Evolutionary conservation across 2,113 vertebrate genomes (phyloP), one percentile per base, ranked within the genome.

Genomic region (Pelmatolapia mariae): DNA sequence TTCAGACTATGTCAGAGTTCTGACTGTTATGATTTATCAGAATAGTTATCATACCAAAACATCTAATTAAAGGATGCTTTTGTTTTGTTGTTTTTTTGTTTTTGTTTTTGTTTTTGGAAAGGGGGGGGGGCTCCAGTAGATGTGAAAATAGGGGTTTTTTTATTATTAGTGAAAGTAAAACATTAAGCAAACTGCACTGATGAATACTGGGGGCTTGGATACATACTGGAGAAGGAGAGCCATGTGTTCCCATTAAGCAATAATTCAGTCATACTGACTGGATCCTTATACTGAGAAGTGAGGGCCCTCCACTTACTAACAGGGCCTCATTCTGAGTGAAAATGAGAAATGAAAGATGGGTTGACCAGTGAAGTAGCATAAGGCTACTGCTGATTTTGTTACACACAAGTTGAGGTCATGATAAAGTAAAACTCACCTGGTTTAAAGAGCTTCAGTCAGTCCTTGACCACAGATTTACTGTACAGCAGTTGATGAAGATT

Each of bases 121-220:
- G 2, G 50, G 8, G 2, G 15, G 19, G 22, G 54, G 12, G 12
- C 3, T 31, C 15, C 38, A 10, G 5, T 73, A 22, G 22, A 73
- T 73, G 68, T 45, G 40, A 7, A 47, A 47, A 45, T 43, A 3
- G 15, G 1, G n/a, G n/a, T n/a, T n/a, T n/a, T n/a, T n/a, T n/a
- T n/a, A 15, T 43, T 45, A 45, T 73, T 45, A 7, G 13, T 7
- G 40, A 45, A 45, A 0, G 5, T 73, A 2, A 38, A 66, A 5
- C 18, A 68, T 22, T 22, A 43, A 43, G 2, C n/a, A 43, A 71
- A 71, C 26, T 16, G 9, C 15, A 45, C 22, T 73, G 13, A 73
- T 0, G 22, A 45, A 73, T 45, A 73, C 0, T 45, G 22, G 13
- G 13, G 13, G 22, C 15, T 59, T 59, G 26, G 56, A 59, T 59